These are phyloP conservation scores for Nomada flava DNA, from an alignment of 2,888 invertebrate species.

Conservation along the genomic window DNA sequence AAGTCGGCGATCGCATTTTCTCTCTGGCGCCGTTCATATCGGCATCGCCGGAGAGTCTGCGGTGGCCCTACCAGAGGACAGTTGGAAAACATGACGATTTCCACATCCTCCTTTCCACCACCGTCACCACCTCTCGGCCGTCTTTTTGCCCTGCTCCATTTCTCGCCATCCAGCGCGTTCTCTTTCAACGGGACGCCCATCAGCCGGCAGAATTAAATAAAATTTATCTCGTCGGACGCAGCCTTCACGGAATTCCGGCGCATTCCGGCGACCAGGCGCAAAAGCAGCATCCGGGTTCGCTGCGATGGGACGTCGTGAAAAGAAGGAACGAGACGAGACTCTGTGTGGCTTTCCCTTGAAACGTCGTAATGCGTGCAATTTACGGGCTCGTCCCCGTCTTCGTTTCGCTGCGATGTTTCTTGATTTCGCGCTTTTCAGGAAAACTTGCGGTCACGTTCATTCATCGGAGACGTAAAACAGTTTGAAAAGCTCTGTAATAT, in stretches of 20 bases:
- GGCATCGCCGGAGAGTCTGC: conserved; percentile 53
- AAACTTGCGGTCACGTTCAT: not conserved
- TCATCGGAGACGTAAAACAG: not conserved
- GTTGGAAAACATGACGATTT: conserved; percentile 59
- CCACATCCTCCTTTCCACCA: conserved; percentile 35
- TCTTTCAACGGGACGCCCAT: conserved; percentile 53
- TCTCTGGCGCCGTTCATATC: conserved; percentile 52
- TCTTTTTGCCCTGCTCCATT: conserved; percentile 30
- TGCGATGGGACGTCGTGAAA: conserved; percentile 36
- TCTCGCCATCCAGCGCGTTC: conserved; percentile 28
- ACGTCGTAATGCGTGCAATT: conserved; percentile 70
- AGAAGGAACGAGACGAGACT: conserved; percentile 25
- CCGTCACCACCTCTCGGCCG: not conserved
- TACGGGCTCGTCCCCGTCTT: conserved; percentile 35
- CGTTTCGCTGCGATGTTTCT: conserved; percentile 13
- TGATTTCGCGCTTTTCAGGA: not conserved
- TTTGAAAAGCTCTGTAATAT: not conserved
- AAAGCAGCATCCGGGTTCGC: conserved; percentile 64
- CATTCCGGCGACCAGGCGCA: conserved; percentile 72
- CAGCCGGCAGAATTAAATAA: conserved; percentile 73
- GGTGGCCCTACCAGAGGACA: conserved; percentile 18
- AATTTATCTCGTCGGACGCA: conserved; percentile 78
- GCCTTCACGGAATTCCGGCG: conserved; percentile 76
- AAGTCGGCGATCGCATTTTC: conserved; percentile 27
- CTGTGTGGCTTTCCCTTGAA: conserved; percentile 60